These are phyloP conservation scores for Drosophila prolongata DNA, from an alignment of 2,888 invertebrate genomes.

Conservation along the genomic window DNA sequence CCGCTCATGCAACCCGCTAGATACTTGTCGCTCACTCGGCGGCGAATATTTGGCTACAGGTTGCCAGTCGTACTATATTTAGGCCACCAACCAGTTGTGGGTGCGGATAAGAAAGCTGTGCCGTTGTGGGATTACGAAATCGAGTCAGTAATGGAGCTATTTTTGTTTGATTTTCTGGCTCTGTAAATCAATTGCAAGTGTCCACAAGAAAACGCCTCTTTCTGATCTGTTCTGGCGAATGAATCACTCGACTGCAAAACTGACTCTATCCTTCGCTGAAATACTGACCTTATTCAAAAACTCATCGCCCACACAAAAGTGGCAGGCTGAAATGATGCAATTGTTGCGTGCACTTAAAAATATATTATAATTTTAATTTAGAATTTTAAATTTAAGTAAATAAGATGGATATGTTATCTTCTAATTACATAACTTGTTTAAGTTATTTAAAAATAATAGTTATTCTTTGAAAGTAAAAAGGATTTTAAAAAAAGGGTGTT, in stretches of 20 bases:
- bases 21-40: constrained; percentile 40
- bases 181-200: constrained; percentile 8
- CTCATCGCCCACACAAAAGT: constrained; percentile 51
- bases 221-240: constrained; percentile 13
- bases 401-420: too few relatives aligned
- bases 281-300: constrained; percentile 72
- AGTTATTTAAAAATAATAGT: too few relatives aligned
- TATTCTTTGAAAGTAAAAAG: too few relatives aligned
- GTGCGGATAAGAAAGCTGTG: constrained; percentile 46
- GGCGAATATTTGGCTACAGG: constrained; percentile 44
- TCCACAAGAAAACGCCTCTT: constrained; percentile 7
- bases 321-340: constrained; percentile 4
- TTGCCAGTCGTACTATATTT: constrained; percentile 47
- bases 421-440: too few relatives aligned
- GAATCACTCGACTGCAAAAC: constrained; percentile 25
- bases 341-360: constrained; percentile 13
- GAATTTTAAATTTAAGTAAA: too few relatives aligned
- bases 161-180: constrained; percentile 2
- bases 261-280: constrained; percentile 29
- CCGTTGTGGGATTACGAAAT: constrained; percentile 36
- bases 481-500: too few relatives aligned
- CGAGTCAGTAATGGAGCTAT: not conserved
- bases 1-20: constrained; percentile 46
- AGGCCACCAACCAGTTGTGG: constrained; percentile 51
- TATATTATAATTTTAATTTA: too few relatives aligned